Evolutionary conservation across 2,888 invertebrate genomes (phyloP).

Genomic region (Cryptus armator): DNA sequence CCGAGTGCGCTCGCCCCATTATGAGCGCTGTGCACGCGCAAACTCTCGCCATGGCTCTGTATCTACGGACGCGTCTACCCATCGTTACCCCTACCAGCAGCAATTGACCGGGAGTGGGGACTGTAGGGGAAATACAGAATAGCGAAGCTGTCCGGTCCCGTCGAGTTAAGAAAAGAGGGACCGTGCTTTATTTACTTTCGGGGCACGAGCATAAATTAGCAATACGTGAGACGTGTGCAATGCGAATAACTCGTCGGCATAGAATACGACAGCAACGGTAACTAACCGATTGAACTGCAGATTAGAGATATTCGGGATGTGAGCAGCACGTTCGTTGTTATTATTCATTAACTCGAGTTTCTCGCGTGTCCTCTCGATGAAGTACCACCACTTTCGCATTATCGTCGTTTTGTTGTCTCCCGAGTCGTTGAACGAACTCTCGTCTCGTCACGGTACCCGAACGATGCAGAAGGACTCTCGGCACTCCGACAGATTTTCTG

Average conservation of each 20-base stretch:
- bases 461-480: constrained; percentile 2
- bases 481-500: constrained; percentile 13
- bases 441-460: constrained; percentile 20
- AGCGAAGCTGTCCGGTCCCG: too few relatives aligned
- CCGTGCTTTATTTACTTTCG: constrained; percentile 77
- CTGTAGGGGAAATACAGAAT: too few relatives aligned
- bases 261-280: background rate
- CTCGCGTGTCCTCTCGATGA: background rate
- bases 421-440: constrained; percentile 21
- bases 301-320: constrained; percentile 75
- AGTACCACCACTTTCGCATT: background rate
- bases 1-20: too few relatives aligned
- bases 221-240: constrained; percentile 75
- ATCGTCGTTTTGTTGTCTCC: background rate
- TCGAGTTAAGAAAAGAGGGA: too few relatives aligned
- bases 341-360: constrained; percentile 12
- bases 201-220: constrained; percentile 77
- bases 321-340: constrained; percentile 3
- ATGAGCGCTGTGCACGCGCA: too few relatives aligned
- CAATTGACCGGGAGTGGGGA: too few relatives aligned
- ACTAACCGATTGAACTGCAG: constrained; percentile 43
- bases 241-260: constrained; percentile 71
- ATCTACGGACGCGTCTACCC: too few relatives aligned
- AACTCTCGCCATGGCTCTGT: too few relatives aligned
- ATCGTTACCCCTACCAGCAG: too few relatives aligned